phyloP scores from a whole-genome alignment of 2,888 invertebrate genomes.

The Trimorus sp. region DNA sequence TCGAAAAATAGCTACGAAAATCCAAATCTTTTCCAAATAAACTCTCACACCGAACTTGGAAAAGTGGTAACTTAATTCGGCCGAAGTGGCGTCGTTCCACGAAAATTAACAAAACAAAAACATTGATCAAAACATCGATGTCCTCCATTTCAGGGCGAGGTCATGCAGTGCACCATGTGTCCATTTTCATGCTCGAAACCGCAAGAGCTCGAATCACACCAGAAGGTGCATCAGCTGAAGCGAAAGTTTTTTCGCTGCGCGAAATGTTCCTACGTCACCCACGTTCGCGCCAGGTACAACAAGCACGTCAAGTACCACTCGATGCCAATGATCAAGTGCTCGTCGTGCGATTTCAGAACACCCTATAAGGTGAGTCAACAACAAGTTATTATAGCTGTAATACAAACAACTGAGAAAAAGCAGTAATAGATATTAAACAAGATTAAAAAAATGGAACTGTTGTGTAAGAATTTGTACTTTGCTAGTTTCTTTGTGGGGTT shows the following conservation, averaged over 20 bases:
- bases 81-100: no score
- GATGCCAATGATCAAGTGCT: slow-evolving; percentile 97
- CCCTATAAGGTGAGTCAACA: slow-evolving; percentile 82
- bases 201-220: slow-evolving; percentile 86
- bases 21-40: no score
- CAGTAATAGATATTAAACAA: no score
- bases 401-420: no score
- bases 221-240: slow-evolving; percentile 90
- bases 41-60: no score
- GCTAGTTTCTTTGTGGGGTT: no score
- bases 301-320: slow-evolving; percentile 97
- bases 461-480: no score
- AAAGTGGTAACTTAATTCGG: no score
- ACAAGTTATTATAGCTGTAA: no score
- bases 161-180: slow-evolving; percentile 85
- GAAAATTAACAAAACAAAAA: neutral
- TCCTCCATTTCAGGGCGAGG: neutral
- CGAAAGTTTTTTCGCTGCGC: slow-evolving; percentile 92
- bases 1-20: no score
- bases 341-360: slow-evolving; percentile 95
- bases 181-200: slow-evolving; percentile 86
- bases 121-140: neutral
- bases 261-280: slow-evolving; percentile 95
- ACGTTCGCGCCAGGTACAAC: slow-evolving; percentile 93
- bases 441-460: no score